Conservation (phyloP, 2,113 vertebrate genomes). For the Thunnus maccoyii region DNA sequence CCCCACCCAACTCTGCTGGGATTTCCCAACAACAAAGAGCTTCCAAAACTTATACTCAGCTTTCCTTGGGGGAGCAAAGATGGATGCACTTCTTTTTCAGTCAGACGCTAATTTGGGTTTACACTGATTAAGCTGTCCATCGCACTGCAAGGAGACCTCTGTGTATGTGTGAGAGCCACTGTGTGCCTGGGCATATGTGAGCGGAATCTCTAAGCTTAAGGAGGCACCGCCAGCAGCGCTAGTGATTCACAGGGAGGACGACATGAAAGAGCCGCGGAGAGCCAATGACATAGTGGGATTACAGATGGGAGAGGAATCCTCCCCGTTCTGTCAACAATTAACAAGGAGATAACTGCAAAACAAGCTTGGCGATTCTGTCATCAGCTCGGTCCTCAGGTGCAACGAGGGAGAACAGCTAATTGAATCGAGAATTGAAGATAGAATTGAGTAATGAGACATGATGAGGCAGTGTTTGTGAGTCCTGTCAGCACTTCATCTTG, state of each 20-base stretch:
- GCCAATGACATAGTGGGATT: constrained; percentile 57
- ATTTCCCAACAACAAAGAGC: constrained; percentile 54
- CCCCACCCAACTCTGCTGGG: constrained; percentile 21
- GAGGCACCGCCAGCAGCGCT: constrained; percentile 51
- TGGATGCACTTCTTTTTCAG: constrained; percentile 47
- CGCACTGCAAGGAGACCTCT: constrained; percentile 52
- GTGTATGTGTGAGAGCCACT: constrained; percentile 56
- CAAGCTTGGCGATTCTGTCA: constrained; percentile 41
- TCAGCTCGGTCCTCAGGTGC: constrained; percentile 54
- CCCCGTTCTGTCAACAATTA: constrained; percentile 66
- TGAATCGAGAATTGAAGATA: constrained; percentile 64
- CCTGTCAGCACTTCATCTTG: constrained; percentile 60
- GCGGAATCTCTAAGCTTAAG: constrained; percentile 63
- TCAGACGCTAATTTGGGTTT: constrained; percentile 75
- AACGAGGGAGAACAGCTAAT: constrained; percentile 55
- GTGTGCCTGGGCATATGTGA: constrained; percentile 55
- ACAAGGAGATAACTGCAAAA: constrained; percentile 58
- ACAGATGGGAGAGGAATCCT: constrained; percentile 63
- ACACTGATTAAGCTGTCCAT: constrained; percentile 81
- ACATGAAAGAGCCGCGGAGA: constrained; percentile 59
- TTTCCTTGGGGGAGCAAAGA: constrained; percentile 37
- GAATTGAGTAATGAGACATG: constrained; percentile 65
- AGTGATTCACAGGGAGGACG: constrained; percentile 53
- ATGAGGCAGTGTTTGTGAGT: constrained; percentile 60
- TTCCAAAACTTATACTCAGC: constrained; percentile 45